phyloP scores from a whole-genome alignment of 2,113 vertebrate species.

The Triplophysa siluroides region DNA sequence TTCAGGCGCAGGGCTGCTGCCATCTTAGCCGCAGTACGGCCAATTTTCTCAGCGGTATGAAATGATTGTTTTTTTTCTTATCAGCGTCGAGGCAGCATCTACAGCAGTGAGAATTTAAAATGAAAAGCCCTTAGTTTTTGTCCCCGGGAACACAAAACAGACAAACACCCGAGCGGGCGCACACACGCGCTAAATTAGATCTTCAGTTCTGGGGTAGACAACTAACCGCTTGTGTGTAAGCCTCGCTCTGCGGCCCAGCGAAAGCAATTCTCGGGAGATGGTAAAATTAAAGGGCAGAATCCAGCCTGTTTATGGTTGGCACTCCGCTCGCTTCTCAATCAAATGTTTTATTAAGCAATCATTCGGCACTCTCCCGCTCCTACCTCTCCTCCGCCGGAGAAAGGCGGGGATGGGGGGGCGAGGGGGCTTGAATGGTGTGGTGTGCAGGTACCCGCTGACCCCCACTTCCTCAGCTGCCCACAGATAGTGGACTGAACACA shows the following conservation, averaged over 20 bases:
- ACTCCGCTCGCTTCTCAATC: conserved; percentile 76
- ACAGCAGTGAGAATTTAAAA: conserved; percentile 53
- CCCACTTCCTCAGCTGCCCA: conserved; percentile 43
- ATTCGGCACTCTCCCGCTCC: conserved; percentile 65
- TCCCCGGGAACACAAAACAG: conserved; percentile 51
- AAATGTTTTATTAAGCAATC: conserved; percentile 81
- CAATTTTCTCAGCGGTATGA: conserved; percentile 57
- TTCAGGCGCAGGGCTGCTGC: conserved; percentile 32
- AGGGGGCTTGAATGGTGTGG: conserved; percentile 9
- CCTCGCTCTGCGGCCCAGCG: conserved; percentile 70
- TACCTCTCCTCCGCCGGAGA: conserved; percentile 68
- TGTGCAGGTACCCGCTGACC: conserved; percentile 43
- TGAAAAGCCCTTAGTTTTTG: conserved; percentile 56
- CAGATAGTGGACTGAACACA: conserved; percentile 42
- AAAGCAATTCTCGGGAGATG: conserved; percentile 76
- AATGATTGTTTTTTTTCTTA: conserved; percentile 55
- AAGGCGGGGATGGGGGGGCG: conserved; percentile 53
- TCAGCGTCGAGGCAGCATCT: conserved; percentile 41
- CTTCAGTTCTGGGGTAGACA: conserved; percentile 73
- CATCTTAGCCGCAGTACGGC: conserved; percentile 51
- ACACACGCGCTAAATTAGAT: conserved; percentile 73
- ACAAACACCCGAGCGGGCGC: conserved; percentile 32
- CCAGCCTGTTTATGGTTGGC: conserved; percentile 74
- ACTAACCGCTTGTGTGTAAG: conserved; percentile 74
- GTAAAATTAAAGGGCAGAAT: conserved; percentile 80